Evolutionary conservation across 2,888 invertebrate species (phyloP), one percentile per base, ranked within the genome.

Genomic region (Dasysyrphus tricinctus): DNA sequence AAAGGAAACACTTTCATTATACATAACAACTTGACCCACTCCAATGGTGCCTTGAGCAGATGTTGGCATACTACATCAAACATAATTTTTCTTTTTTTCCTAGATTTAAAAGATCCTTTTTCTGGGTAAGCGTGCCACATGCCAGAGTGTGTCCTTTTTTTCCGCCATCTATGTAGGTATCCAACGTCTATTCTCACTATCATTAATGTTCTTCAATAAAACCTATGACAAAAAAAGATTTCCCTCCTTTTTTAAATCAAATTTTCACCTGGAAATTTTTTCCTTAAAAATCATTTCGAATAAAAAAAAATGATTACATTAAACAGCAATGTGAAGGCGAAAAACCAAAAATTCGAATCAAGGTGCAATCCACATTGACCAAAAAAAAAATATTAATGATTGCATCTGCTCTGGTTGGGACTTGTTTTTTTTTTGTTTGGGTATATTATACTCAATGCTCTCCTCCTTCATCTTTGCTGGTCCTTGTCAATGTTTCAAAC

Each of bases 281-380:
- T 84, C 47, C 19, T 61, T 24, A 42, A 61, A 59, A 56, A 29
- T 34, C 24, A 37, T 44, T 7, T 12, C 11, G 54, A 49, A 59
- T 11, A 56, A 73, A 81, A 82, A n/a, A 79, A 78, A 29, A 12
- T 12, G 54, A 57, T 70, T 81, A 56, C 81, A 77, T 44, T 49
- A 42, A 69, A 61, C 34, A 56, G 49, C 24, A 85, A 77, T 81
- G 77, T 63, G 81, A 59, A 85, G 81, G 74, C 65, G 78, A 77
- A 78, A 7, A 61, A 74, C 49, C 24, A 56, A 85, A 67, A 70
- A 74, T 74, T 37, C 80, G 74, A 83, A 88, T 88, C 88, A 89
- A 89, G 89, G 89, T 89, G 89, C 85, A 89, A 88, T 89, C 42
- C 89, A 89, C 88, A 87, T 89, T 88, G 88, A 88, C 88, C 69